Evolutionary conservation across 1,140 invertebrate genomes (phyloP), one percentile per base, ranked within the genome.

Genomic region (Heliconius hermathena): DNA sequence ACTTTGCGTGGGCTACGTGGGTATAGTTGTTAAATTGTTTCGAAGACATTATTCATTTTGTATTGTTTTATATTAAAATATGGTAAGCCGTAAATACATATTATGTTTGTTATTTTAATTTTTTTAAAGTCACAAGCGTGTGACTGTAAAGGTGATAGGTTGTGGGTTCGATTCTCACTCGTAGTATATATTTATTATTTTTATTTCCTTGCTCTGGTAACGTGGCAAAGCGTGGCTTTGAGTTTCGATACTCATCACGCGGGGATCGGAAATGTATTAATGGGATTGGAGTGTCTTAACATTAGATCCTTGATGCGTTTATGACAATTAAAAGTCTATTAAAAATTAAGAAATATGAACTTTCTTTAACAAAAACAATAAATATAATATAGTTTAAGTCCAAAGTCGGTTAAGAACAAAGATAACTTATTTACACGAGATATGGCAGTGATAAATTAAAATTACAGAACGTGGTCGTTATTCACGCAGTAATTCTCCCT

Each of bases 401-500:
- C 22, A 66, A 66, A 66, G 60, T 26, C 22, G 5, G 16, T 2
- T 66, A 66, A 66, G 22, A 66, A 66, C 60, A 66, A 66, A 66
- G 22, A 26, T 66, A 26, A 66, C 33, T 71, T 71, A 71, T 38
- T 71, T 71, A 71, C 71, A 38, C 71, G n/a, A 71, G 33, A 71
- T 36, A 71, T n/a, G 36, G 33, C 29, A 20, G 36, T 71, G 75
- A 76, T 76, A 70, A 76, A 76, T 76, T 76, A 60, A 70, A 76
- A 76, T 76, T 76, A 76, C 75, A 52, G 41, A 71, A 76, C 75
- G 66, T 46, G 60, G 41, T 71, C 66, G 66, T 76, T 76, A 76
- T 71, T 76, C 75, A 76, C 66, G 66, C 41, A 71, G 75, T 76
- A 76, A 76, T 76, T 76, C 66, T 71, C 41, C 75, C 41, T 71